Evolutionary conservation across 2,888 invertebrate species (phyloP), one percentile per base, ranked within the genome.

Genomic region (Hyppa rectilinea): DNA sequence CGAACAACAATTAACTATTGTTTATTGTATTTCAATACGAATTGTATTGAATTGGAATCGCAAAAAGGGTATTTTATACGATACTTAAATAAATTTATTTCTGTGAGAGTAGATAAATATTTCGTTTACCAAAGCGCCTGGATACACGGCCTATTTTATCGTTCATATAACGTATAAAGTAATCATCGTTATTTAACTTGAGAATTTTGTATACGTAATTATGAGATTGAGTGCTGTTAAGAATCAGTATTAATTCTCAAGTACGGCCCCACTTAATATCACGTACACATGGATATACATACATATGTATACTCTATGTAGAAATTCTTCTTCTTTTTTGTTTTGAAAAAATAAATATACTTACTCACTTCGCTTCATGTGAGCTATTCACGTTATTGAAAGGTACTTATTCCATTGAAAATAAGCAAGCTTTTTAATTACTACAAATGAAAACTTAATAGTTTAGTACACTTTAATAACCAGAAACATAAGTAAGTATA

Each of bases 1-100:
- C 77, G 75, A 85, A 82, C 85, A 90, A 90, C 88, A 90, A 90
- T 90, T 91, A 91, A 90, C 91, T 89, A 90, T 91, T 91, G 89
- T 92, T 91, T 91, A 91, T 92, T 90, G 90, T 88, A 87, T 90
- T 87, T 88, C 85, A 84, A 87, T 85, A 85, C 82, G 76, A 85
- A 83, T 85, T 81, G 85, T 85, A 88, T 87, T 86, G 87, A 87
- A 90, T 90, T 87, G 87, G 85, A 84, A 84, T 87, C 84, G 85
- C 87, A 89, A 88, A 89, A 90, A 87, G 77, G 83, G 78, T 85
- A 86, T 87, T 87, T 87, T 87, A 87, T 85, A 68, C 83, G 83
- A 84, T 86, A 87, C 83, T 86, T 84, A 85, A 85, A 85, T 86
- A 83, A 84, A 87, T 88, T 87, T 87, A 89, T 88, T 80, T 81